Evolutionary conservation across 2,113 vertebrate genomes (phyloP), one percentile per base, ranked within the genome.

Genomic region (Poeciliopsis occidentalis): DNA sequence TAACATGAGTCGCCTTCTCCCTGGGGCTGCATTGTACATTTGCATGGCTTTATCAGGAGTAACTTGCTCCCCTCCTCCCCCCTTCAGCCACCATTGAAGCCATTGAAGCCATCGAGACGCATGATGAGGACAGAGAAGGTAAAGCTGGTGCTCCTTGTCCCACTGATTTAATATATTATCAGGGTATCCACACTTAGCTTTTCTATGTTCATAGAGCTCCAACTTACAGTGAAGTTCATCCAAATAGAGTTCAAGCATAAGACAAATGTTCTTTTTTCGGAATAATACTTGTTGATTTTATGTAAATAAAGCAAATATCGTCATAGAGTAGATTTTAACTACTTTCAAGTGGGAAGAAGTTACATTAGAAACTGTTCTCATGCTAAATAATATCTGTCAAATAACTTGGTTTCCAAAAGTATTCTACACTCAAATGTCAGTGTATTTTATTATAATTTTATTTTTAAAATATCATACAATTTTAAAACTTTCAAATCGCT

Each of bases 51-150:
- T 71, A 85, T 94, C 89, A 88, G 79, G 87, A 94, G 88, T 95
- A 94, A 95, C 93, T 83, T 87, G 83, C 89, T 93, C 79, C 92
- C 89, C 92, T 93, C 92, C 93, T 93, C 92, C 91, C 91, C 80
- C 84, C 88, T 81, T 85, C 94, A 96, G 95, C 95, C 91, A 95
- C 95, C 91, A 94, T 95, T 81, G 94, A 95, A 92, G 95, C 95
- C 92, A 95, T 95, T 82, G 95, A 95, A 95, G 94, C 95, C 90
- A 92, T 94, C 89, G 95, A 96, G 92, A 74, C 93, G 29, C 87
- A 90, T 85, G 88, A 81, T 89, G 92, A 94, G 84, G 94, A 95
- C 78, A 64, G 89, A 92, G 95, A 96, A 95, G 95, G 95, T 96
- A 95, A 57, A 95, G 86, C 75, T 26, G 84, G 89, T 41, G 76